These are phyloP conservation scores for Ceratosolen fusciceps DNA, from an alignment of 1,140 invertebrate genomes.

Conservation along the genomic window DNA sequence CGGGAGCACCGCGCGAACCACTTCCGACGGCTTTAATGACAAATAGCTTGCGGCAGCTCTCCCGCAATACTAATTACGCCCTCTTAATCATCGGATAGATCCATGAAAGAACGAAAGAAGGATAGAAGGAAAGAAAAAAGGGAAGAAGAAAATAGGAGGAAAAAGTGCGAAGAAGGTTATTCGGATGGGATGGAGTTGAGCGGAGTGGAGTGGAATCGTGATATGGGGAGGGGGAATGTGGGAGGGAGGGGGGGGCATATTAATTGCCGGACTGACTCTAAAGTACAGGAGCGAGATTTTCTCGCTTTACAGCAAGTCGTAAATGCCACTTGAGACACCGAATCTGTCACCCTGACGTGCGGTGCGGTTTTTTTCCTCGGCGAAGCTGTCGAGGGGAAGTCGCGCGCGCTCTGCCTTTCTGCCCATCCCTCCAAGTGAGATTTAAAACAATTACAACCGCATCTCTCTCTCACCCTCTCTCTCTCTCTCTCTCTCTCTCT, in stretches of 20 bases:
- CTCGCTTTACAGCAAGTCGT: slow-evolving; percentile 52
- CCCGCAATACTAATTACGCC: neutral
- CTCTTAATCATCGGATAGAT: neutral
- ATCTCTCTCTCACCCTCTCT: too few species aligned
- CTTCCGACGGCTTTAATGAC: too few species aligned
- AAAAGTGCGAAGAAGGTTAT: too few species aligned
- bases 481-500: too few species aligned
- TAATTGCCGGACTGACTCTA: neutral
- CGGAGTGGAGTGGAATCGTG: too few species aligned
- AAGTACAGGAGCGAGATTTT: neutral
- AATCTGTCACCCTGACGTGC: slow-evolving; percentile 68
- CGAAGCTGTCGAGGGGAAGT: slow-evolving; percentile 57
- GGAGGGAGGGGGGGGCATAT: neutral
- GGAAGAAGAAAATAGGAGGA: too few species aligned
- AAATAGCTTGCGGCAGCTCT: neutral
- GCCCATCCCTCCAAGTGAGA: slow-evolving; percentile 61
- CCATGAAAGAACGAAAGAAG: neutral
- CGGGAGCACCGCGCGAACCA: too few species aligned
- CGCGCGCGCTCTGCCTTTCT: slow-evolving; percentile 45
- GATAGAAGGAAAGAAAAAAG: too few species aligned
- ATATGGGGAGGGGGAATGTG: too few species aligned
- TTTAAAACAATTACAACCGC: slow-evolving; percentile 71
- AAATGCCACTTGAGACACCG: slow-evolving; percentile 61
- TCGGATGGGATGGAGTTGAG: too few species aligned
- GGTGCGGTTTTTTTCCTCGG: slow-evolving; percentile 62